Percentiles rank a stretch among this genome's conserved stretches.
Evolutionary conservation across 1,140 invertebrate genomes (phyloP).

Genomic region (Neelides sp.): DNA sequence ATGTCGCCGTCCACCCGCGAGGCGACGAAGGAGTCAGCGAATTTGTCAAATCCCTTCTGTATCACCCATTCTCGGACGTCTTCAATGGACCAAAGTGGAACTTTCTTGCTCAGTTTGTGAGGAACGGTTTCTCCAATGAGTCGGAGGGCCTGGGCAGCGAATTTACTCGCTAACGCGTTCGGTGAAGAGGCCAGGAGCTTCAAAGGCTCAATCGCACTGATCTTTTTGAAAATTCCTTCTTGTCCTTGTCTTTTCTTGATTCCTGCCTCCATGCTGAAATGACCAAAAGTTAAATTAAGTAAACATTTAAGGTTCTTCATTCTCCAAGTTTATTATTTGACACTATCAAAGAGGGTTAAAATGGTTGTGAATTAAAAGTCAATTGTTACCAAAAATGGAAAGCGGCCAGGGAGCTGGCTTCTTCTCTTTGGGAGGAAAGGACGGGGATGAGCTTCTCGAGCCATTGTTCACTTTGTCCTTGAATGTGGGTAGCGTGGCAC

Average conservation of each 20-base stretch:
- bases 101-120: conserved; percentile 93
- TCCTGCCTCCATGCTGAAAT: conserved; percentile 74
- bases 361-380: neutral
- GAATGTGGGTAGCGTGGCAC: conserved; percentile 76
- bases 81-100: conserved; percentile 90
- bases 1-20: conserved; percentile 97
- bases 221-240: conserved; percentile 83
- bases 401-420: conserved; percentile 88
- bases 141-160: conserved; percentile 85
- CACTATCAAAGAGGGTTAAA: too few relatives aligned
- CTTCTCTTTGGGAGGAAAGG: conserved; percentile 86
- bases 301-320: too few relatives aligned
- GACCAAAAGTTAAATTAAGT: neutral
- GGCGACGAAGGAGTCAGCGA: conserved; percentile 66
- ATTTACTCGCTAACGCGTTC: conserved; percentile 93
- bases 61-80: conserved; percentile 97
- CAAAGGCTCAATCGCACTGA: conserved; percentile 86
- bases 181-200: conserved; percentile 95
- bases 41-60: conserved; percentile 84
- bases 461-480: conserved; percentile 95
- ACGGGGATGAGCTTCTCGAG: conserved; percentile 83
- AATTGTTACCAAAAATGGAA: conserved; percentile 77
- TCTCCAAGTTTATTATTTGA: too few relatives aligned
- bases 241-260: conserved; percentile 95
- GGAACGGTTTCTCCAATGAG: conserved; percentile 93